Evolutionary conservation across 2,113 vertebrate species (phyloP), one percentile per base, ranked within the genome.

Genomic region (Gasterosteus nipponicus): DNA sequence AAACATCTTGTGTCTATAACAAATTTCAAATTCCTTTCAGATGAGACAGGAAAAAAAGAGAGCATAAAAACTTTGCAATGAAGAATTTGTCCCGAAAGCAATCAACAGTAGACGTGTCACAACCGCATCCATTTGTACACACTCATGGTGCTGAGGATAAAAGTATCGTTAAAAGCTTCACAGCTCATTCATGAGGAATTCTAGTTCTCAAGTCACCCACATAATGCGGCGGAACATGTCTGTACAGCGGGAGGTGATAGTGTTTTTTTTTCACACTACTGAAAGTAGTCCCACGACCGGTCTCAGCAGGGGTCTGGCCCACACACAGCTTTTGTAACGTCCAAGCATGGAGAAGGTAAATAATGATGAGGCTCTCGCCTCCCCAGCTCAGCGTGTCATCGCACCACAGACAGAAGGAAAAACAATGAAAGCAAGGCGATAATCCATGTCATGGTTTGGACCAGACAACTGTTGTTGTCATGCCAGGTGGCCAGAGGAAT

Each of bases 401-500:
- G 61, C 85, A 78, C 74, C 89, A 92, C 83, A 90, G 86, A 91
- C 89, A 85, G 87, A 91, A 91, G 91, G 84, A 89, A 82, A 86
- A 91, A 89, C 89, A 91, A 77, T 68, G 80, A 86, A 67, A 65
- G 29, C 56, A 19, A 77, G 76, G 81, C 73, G 89, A 90, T 90
- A 88, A 89, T 81, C 77, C 83, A 46, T 88, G 83, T 18, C 77
- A 81, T 58, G 83, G 70, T 41, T 77, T 86, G 86, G 83, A 89
- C 53, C 38, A 69, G 80, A 81, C 69, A 75, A 76, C 77, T 66
- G 70, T 42, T 63, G 59, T 64, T 69, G 51, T 81, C 80, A 57
- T 74, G 78, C 89, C 86, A 86, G 86, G 75, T 87, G 84, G 86
- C 60, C 56, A 73, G 74, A 12, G 58, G 41, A 56, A 41, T 0